phyloP scores from a whole-genome alignment of 2,113 vertebrate species.

The Zapus hudsonius region DNA sequence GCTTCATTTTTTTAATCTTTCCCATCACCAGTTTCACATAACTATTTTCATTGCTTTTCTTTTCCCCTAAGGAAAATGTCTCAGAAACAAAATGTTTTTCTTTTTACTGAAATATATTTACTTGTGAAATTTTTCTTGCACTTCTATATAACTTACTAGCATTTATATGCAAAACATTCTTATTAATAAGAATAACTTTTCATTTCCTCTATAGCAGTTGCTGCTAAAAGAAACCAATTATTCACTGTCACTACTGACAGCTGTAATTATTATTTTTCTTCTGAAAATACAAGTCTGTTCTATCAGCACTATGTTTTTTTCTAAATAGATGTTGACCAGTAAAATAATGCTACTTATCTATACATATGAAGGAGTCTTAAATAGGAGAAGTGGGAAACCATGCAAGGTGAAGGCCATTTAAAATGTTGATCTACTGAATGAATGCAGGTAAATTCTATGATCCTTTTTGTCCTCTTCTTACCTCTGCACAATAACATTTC shows the following conservation, averaged over 20 bases:
- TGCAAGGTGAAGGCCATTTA: neutral
- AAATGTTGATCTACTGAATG: neutral
- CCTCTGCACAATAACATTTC: neutral
- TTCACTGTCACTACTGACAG: neutral
- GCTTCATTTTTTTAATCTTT: neutral
- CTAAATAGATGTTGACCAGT: neutral
- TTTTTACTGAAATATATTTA: neutral
- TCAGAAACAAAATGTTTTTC: neutral
- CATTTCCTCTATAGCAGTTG: neutral
- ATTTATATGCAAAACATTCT: neutral
- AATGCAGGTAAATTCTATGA: neutral
- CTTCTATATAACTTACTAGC: neutral
- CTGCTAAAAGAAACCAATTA: neutral
- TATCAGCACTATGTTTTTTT: neutral
- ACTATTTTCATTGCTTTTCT: neutral
- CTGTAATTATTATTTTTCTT: neutral
- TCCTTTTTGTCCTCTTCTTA: neutral
- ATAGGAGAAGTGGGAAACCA: neutral
- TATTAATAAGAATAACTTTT: slow-evolving; percentile 20
- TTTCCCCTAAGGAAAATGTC: neutral
- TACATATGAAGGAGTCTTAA: neutral
- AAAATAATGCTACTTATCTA: neutral
- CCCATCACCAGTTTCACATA: neutral
- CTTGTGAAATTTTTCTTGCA: neutral
- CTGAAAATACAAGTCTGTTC: neutral